Base-by-base conservation (phyloP, 1,140 invertebrate species). In the Epicauta chinensis region DNA sequence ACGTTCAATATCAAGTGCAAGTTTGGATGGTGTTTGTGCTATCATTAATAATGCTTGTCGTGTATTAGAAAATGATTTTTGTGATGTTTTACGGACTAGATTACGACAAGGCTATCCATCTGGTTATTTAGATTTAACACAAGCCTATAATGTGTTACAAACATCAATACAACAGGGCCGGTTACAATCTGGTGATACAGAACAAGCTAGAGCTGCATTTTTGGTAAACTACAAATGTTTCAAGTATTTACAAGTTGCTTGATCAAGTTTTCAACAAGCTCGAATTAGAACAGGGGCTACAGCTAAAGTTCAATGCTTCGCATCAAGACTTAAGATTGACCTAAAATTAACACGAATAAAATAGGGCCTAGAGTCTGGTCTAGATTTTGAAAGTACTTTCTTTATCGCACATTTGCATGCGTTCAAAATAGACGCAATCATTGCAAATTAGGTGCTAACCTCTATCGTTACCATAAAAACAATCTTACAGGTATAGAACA, bases 11-110 rank as follows among this genome's bases (percentile, higher is more conserved):
- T 86, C 86, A 5, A 95, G 87, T 64, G 87, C 87, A 60, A 97
- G 88, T 67, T 81, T 97, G 37, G 95, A 99, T 71, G 95, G 93
- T 32, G 85, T 93, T 37, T 98, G 97, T 76, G 94, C 93, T 23
- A 91, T 97, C 61, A 83, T 99, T 2, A 99, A 99, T 72, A 94
- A 96, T 74, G 89, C 89, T 1, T 87, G 86, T 62, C 81, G 87
- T 1, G 80, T 91, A 38, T 73, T 99, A 17, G 96, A 98, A 74
- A 84, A 87, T 44, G 86, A 91, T 59, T 93, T 91, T 67, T 81
- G 84, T 12, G 81, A 80, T 47, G 82, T 89, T 23, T 76, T 98
- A 15, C 82, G 85, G 45, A 77, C 77, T 14, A 80, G 84, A 37
- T 72, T 98, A 14, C 78, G 86, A 47, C 82, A 84, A 64, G 91